Percentiles rank a stretch among this genome's conserved stretches.
Evolutionary conservation across 2,797 vertebrate genomes (phyloP).

Genomic region (Esox lucius): DNA sequence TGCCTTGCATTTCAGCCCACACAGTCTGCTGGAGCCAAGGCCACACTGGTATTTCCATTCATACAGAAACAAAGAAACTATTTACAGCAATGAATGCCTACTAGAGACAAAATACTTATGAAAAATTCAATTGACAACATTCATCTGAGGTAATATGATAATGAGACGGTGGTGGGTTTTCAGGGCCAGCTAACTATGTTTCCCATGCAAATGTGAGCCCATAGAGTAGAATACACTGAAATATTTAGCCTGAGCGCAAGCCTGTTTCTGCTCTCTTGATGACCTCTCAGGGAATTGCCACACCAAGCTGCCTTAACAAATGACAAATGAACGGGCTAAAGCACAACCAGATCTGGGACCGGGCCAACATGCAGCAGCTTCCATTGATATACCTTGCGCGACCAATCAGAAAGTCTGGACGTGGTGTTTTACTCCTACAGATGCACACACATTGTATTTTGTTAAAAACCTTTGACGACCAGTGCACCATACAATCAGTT

Average conservation of each 20-base stretch:
- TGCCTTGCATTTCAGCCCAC: neutral
- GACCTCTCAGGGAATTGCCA: no score
- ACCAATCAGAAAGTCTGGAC: neutral
- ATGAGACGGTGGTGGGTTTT: neutral
- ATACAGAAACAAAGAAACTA: conserved; percentile 7
- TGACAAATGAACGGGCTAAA: no score
- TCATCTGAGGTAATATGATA: neutral
- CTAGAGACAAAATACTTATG: neutral
- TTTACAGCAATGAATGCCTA: conserved; percentile 3
- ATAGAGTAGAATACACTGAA: neutral
- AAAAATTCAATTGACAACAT: neutral
- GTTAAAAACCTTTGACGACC: neutral
- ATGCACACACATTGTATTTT: neutral
- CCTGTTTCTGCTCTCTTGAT: no score
- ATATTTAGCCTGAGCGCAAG: neutral
- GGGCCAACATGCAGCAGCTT: neutral
- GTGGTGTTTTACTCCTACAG: neutral
- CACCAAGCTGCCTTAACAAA: no score
- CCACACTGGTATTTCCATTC: neutral
- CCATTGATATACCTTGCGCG: neutral
- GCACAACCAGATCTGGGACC: no score
- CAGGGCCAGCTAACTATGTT: neutral
- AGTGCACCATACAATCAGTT: neutral
- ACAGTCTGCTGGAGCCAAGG: neutral
- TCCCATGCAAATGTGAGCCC: neutral